Conservation (phyloP, 1,140 invertebrate species). For the Papilio dardanus region DNA sequence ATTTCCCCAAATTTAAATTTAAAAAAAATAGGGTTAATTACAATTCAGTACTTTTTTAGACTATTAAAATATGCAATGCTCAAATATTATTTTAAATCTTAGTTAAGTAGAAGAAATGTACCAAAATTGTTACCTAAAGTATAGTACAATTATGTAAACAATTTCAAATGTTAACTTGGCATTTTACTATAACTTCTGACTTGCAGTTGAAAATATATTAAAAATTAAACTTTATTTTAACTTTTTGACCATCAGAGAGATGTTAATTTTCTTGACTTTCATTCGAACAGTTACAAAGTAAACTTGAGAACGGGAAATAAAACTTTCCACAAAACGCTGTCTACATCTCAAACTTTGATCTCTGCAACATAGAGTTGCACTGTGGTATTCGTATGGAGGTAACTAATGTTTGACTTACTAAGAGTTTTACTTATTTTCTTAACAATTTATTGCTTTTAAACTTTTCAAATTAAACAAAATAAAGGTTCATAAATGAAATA, state of each 20-base stretch:
- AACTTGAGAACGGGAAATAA: constrained; percentile 35
- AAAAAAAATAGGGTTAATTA: too few relatives aligned
- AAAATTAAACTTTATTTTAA: background rate
- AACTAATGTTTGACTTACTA: constrained; percentile 15
- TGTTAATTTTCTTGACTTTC: constrained; percentile 29
- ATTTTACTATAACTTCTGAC: background rate
- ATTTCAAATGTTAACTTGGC: background rate
- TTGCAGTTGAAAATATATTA: background rate
- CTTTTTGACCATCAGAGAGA: constrained; percentile 4
- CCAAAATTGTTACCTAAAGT: too few relatives aligned
- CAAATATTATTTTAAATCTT: too few relatives aligned
- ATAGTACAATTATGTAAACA: background rate
- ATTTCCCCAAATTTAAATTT: too few relatives aligned
- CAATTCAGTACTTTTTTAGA: too few relatives aligned
- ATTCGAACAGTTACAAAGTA: constrained; percentile 34
- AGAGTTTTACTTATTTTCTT: constrained; percentile 4
- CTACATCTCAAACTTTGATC: constrained; percentile 34
- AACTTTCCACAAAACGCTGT: constrained; percentile 29
- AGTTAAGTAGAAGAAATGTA: too few relatives aligned
- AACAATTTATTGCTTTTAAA: background rate
- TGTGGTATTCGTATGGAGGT: constrained; percentile 21
- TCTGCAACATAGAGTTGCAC: constrained; percentile 21
- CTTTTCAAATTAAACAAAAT: background rate
- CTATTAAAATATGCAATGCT: too few relatives aligned
- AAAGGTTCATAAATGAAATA: background rate